These are phyloP conservation scores for Leptodactylus fallax DNA, from an alignment of 2,797 vertebrate species.

Conservation along the genomic window DNA sequence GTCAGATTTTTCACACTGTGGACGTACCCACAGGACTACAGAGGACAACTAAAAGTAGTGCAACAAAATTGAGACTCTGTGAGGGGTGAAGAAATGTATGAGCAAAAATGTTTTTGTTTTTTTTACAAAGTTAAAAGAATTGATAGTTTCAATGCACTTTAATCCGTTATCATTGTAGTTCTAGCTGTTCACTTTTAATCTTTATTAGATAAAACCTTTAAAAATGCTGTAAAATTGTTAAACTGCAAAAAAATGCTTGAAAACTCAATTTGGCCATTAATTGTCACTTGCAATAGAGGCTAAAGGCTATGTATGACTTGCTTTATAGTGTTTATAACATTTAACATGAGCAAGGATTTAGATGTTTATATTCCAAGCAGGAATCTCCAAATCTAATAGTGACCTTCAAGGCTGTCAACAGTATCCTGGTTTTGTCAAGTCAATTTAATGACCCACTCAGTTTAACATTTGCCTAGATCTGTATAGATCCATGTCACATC, in stretches of 20 bases:
- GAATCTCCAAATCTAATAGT: conserved; percentile 26
- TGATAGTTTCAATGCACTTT: too few relatives aligned
- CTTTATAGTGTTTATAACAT: conserved; percentile 28
- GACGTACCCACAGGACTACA: too few relatives aligned
- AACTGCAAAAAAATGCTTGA: neutral
- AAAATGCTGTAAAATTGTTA: too few relatives aligned
- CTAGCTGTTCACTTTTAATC: too few relatives aligned
- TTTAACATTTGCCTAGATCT: conserved; percentile 41
- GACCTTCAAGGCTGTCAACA: conserved; percentile 45
- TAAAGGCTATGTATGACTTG: conserved; percentile 17
- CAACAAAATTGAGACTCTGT: too few relatives aligned
- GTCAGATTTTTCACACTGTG: too few relatives aligned
- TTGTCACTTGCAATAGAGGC: neutral
- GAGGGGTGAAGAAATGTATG: too few relatives aligned
- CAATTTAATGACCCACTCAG: conserved; percentile 35
- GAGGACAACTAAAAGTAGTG: too few relatives aligned
- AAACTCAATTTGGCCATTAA: neutral
- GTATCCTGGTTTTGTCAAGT: conserved; percentile 42
- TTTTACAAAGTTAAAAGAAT: too few relatives aligned
- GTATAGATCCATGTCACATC: conserved; percentile 22
- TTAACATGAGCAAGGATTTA: conserved; percentile 1
- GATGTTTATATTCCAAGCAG: conserved; percentile 38
- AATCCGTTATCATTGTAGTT: too few relatives aligned
- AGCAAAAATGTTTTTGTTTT: too few relatives aligned
- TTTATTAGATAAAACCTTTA: too few relatives aligned